Base-by-base conservation (phyloP, 2,888 invertebrate species). In the Temnothorax rugatulus region DNA sequence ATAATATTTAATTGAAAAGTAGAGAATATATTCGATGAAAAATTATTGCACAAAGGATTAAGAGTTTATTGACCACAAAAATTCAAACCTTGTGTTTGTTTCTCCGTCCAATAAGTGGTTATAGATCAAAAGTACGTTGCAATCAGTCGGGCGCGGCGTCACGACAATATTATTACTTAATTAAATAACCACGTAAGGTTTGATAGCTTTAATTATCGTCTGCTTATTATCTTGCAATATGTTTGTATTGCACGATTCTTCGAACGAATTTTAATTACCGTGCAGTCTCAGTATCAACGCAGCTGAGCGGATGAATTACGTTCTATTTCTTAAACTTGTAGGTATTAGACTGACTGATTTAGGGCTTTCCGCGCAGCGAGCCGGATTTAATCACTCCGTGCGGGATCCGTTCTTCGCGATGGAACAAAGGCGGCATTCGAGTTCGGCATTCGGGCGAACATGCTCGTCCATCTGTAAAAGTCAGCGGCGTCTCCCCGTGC, bases 401-500 rank as follows among this genome's bases (percentile, higher is more conserved):
- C 57, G 68, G 61, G 52, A 63, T 59, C 44, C 64, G 63, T 68
- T 66, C 82, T 64, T 63, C 59, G 50, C 63, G 76, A 77, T 9
- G 38, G 50, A 82, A 71, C 82, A 64, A 82, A 82, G 83, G 61
- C 59, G 50, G 61, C 73, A 74, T 75, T 68, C 68, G 69, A 69
- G 69, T 57, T 50, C 71, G 47, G 50, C 34, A 54, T 57, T 54
- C 71, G 71, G 18, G 15, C 47, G 79, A 71, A 44, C 71, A 71
- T 8, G 21, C 71, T 59, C 71, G 71, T 38, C 71, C 79, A 83
- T 82, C 84, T 83, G 86, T 86, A 89, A 86, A 89, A 90, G 90
- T 89, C 90, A 88, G 85, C 50, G 77, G 71, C 66, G 82, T 88
- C 84, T 88, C 85, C 82, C 82, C 88, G 84, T 82, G 83, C 69